Evolutionary conservation across 2,797 vertebrate species (phyloP).

Genomic region (Onychomys arenicola): DNA sequence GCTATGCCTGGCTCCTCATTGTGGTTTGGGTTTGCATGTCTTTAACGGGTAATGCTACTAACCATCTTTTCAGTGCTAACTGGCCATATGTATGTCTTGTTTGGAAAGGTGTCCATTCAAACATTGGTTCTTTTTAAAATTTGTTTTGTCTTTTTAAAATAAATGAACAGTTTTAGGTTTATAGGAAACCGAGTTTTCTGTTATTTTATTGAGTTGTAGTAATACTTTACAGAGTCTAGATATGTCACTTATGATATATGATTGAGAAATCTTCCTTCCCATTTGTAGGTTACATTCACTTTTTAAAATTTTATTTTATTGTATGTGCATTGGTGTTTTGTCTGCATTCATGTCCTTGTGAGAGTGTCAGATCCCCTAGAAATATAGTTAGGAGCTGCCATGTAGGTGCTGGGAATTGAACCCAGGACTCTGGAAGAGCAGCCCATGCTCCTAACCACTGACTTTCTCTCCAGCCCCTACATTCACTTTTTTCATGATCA

Average conservation of each 20-base stretch:
- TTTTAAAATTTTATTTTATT: neutral
- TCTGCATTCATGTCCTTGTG: neutral
- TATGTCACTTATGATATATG: neutral
- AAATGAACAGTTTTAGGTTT: neutral
- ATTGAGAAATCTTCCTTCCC: neutral
- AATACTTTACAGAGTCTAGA: neutral
- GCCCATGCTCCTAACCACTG: neutral
- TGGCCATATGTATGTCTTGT: neutral
- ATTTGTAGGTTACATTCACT: neutral
- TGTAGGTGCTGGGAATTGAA: neutral
- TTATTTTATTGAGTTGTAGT: constrained; percentile 15
- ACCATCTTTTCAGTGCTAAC: neutral
- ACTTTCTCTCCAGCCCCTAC: neutral
- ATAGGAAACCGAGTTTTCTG: neutral
- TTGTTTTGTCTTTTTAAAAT: neutral
- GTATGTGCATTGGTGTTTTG: neutral
- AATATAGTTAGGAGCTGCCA: neutral
- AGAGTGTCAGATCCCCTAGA: neutral
- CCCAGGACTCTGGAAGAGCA: neutral
- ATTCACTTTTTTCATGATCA: neutral
- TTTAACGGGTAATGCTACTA: neutral
- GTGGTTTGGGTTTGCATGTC: neutral
- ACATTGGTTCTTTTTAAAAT: neutral
- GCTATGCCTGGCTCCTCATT: neutral
- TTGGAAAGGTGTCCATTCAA: neutral